These are phyloP conservation scores for Dinothrombium tinctorium DNA, from an alignment of 1,140 invertebrate genomes.

Conservation along the genomic window DNA sequence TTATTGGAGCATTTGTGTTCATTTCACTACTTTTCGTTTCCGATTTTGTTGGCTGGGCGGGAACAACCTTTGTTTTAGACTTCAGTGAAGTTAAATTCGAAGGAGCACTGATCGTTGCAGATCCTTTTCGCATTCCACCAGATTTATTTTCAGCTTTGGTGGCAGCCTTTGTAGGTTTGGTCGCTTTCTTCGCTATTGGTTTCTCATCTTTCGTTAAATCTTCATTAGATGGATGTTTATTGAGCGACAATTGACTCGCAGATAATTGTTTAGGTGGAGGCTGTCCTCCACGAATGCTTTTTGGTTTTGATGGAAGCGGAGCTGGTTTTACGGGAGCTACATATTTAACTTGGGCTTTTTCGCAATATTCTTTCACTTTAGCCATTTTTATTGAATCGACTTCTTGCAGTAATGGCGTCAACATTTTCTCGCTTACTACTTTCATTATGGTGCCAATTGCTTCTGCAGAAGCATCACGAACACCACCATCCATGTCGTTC, in stretches of 20 bases:
- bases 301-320: too few species aligned
- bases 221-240: background rate
- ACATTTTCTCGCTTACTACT: conserved; percentile 69
- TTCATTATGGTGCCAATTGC: conserved; percentile 85
- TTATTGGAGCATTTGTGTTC: conserved; percentile 19
- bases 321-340: conserved; percentile 3
- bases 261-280: background rate
- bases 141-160: background rate
- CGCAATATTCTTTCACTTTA: conserved; percentile 80
- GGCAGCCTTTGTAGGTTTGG: background rate
- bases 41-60: background rate
- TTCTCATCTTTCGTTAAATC: background rate
- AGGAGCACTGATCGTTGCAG: background rate
- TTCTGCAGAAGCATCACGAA: conserved; percentile 59
- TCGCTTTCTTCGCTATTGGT: background rate
- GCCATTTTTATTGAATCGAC: conserved; percentile 72
- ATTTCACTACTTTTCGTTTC: background rate
- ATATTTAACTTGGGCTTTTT: conserved; percentile 57
- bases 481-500: conserved; percentile 58
- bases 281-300: conserved; percentile 8
- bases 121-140: background rate
- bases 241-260: background rate
- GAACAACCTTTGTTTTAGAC: background rate
- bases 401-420: conserved; percentile 60
- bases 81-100: background rate